Percentiles rank a stretch among this genome's conserved stretches.
Conservation (phyloP, 1,140 invertebrate species). For the Bactericera cockerelli region DNA sequence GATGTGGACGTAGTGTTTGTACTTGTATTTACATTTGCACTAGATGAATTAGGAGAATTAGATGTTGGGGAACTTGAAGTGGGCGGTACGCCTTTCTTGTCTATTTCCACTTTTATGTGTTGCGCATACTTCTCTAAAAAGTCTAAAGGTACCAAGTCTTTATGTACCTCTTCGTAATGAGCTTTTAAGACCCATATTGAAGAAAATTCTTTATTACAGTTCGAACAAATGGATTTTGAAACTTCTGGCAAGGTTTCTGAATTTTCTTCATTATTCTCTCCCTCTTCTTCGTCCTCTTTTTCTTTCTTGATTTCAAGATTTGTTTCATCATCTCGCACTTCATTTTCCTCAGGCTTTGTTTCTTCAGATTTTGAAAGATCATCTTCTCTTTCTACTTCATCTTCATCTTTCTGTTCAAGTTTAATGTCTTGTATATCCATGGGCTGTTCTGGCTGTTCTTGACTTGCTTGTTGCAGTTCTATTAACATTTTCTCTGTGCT, state of each 20-base stretch:
- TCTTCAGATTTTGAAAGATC: conserved; percentile 20
- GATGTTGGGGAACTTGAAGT: conserved; percentile 41
- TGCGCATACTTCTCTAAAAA: conserved; percentile 83
- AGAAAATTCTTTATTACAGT: conserved; percentile 86
- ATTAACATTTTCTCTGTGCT: conserved; percentile 25
- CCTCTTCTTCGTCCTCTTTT: conserved; percentile 35
- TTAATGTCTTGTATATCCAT: conserved; percentile 2
- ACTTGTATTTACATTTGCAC: conserved; percentile 35
- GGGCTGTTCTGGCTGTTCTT: conserved; percentile 14
- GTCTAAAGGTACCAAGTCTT: conserved; percentile 72
- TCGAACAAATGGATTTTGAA: conserved; percentile 64
- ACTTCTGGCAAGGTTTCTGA: conserved; percentile 47
- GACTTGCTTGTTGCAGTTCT: conserved; percentile 22
- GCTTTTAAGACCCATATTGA: conserved; percentile 91
- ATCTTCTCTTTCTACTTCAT: conserved; percentile 24
- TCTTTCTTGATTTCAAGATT: conserved; percentile 31
- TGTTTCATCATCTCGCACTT: conserved; percentile 30
- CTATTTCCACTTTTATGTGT: conserved; percentile 71
- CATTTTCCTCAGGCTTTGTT: conserved; percentile 13
- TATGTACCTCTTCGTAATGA: conserved; percentile 89
- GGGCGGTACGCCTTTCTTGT: conserved; percentile 57
- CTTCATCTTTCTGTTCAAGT: conserved; percentile 30
- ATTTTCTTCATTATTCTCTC: conserved; percentile 39
- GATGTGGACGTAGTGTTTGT: conserved; percentile 21
- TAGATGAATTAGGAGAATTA: conserved; percentile 24